phyloP scores from a whole-genome alignment of 37 sponge, comb jelly and placozoan species.

The Oopsacas minuta region DNA sequence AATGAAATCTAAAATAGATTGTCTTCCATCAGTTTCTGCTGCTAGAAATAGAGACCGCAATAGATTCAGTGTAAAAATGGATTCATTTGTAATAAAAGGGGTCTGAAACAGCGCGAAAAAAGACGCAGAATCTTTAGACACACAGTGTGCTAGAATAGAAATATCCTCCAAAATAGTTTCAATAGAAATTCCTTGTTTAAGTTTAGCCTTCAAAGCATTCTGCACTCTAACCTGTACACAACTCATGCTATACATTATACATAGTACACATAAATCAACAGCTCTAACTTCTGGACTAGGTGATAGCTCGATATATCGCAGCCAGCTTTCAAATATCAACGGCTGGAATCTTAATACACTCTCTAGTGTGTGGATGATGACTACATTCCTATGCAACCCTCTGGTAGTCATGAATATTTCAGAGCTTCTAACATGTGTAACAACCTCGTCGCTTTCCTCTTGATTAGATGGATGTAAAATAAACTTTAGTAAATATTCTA shows the following conservation, averaged over 20 bases:
- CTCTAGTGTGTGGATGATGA: not conserved
- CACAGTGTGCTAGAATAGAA: not conserved
- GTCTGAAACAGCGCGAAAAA: not conserved
- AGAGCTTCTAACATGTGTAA: not conserved
- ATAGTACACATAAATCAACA: not conserved
- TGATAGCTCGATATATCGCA: not conserved
- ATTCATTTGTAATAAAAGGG: not conserved
- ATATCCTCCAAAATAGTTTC: not conserved
- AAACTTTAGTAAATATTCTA: not conserved
- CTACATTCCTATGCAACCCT: not conserved
- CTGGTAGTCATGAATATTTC: constrained; percentile 11
- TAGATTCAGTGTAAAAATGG: not conserved
- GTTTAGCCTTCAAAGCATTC: not conserved
- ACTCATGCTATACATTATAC: not conserved
- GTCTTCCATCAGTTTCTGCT: not conserved
- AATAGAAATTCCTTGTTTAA: not conserved
- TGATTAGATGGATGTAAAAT: not conserved
- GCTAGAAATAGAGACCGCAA: not conserved
- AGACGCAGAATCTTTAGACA: not conserved
- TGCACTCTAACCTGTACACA: not conserved
- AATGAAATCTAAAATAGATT: not conserved
- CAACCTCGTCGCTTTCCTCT: not conserved
- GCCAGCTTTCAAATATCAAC: not conserved
- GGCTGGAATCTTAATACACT: not conserved
- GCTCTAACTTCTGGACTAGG: not conserved